Conservation (phyloP, 2,888 invertebrate species). For the Macrophya annulata region DNA sequence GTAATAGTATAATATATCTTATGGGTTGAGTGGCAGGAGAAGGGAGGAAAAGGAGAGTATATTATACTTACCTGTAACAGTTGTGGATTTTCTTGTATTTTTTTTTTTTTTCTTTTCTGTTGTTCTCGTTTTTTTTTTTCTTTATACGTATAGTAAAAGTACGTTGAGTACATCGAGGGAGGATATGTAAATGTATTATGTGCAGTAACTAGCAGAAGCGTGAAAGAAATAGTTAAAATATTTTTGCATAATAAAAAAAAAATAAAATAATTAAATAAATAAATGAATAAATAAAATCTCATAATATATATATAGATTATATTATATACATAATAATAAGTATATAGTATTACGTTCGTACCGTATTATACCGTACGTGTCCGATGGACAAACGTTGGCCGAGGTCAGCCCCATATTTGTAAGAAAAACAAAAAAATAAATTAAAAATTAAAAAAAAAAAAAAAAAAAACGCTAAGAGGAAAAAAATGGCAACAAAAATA, state of each 20-base stretch:
- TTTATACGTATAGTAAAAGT: too few species aligned
- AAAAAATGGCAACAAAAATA: constrained; percentile 36
- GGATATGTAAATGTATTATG: background rate
- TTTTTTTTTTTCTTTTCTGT: too few species aligned
- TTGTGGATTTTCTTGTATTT: too few species aligned
- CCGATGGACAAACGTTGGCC: constrained; percentile 51
- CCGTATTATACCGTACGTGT: constrained; percentile 2
- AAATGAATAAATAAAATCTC: constrained; percentile 27
- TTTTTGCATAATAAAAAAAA: constrained; percentile 72
- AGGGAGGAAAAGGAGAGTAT: background rate
- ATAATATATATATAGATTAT: constrained; percentile 13
- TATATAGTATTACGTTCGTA: background rate
- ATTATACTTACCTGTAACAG: background rate
- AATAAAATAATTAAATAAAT: constrained; percentile 57
- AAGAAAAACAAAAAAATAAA: too few species aligned
- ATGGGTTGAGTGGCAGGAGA: background rate
- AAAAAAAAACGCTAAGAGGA: constrained; percentile 61
- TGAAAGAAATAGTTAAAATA: constrained; percentile 68
- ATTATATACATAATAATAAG: background rate
- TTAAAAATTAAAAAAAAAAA: constrained; percentile 58
- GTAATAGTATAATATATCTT: background rate
- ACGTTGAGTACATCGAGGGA: too few species aligned
- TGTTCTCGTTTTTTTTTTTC: too few species aligned
- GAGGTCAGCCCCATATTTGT: constrained; percentile 59
- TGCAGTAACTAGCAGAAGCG: constrained; percentile 12